Evolutionary conservation across 2,113 vertebrate species (phyloP).

Genomic region (Peromyscus californicus): DNA sequence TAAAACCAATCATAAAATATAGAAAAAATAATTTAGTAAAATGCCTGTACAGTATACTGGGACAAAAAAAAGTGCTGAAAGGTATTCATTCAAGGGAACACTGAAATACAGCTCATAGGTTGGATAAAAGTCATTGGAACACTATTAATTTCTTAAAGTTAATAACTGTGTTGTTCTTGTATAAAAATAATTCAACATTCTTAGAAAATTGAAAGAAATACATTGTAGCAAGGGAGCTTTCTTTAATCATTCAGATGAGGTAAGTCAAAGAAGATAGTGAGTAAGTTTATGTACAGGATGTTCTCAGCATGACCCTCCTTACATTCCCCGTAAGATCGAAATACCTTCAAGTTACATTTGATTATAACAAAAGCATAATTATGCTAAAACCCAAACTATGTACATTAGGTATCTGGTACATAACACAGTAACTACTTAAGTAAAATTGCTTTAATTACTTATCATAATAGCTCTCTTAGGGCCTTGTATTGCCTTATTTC

Average conservation of each 20-base stretch:
- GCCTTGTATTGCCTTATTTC: not conserved
- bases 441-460: slow-evolving; percentile 25
- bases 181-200: not conserved
- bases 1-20: not conserved
- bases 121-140: not conserved
- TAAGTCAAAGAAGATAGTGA: not conserved
- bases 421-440: not conserved
- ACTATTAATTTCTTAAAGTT: not conserved
- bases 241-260: not conserved
- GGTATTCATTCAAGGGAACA: not conserved
- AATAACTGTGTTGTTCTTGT: not conserved
- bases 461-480: not conserved
- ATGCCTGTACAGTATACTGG: not conserved
- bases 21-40: not conserved
- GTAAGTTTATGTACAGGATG: not conserved
- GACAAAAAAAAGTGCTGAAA: not conserved
- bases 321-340: not conserved
- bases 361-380: slow-evolving; percentile 11
- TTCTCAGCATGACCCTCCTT: not conserved
- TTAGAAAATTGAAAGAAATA: not conserved
- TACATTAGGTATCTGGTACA: not conserved
- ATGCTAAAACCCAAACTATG: not conserved
- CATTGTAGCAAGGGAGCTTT: not conserved
- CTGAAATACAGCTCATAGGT: not conserved
- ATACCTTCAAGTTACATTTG: not conserved